Conservation (phyloP, 2,797 vertebrate genomes). For the Trichosurus vulpecula region DNA sequence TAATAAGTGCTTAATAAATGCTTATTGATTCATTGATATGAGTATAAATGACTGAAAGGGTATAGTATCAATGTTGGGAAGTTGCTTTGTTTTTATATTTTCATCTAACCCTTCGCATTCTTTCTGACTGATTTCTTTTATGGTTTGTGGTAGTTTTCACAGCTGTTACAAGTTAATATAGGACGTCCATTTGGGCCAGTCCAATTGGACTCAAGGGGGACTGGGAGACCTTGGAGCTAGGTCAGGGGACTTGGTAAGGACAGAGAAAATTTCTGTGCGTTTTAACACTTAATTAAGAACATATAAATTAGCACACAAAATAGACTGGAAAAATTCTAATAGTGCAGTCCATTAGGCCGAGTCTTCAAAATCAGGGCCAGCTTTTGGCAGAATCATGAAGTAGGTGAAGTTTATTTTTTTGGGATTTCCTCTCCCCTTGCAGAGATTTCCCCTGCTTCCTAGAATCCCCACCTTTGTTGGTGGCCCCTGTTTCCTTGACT, state of each 20-base stretch:
- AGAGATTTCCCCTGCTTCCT: neutral
- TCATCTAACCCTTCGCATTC: neutral
- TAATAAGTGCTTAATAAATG: neutral
- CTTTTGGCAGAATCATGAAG: neutral
- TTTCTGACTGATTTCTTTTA: neutral
- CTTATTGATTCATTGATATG: neutral
- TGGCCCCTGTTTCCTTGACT: neutral
- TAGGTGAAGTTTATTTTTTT: neutral
- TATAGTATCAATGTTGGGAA: neutral
- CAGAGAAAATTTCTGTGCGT: neutral
- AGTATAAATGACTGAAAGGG: neutral
- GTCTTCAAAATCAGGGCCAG: neutral
- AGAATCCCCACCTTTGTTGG: neutral
- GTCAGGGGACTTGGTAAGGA: neutral
- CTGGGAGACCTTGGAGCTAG: neutral
- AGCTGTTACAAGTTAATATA: neutral
- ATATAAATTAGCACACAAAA: neutral
- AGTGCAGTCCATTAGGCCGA: neutral
- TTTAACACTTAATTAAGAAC: neutral
- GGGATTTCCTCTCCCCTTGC: neutral
- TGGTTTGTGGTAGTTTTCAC: neutral
- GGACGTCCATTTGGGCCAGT: neutral
- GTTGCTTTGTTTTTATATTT: neutral
- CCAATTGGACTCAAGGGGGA: neutral
- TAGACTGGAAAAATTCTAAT: neutral